These are phyloP conservation scores for Odontothrips loti DNA, from an alignment of 2,888 invertebrate genomes.

Conservation along the genomic window DNA sequence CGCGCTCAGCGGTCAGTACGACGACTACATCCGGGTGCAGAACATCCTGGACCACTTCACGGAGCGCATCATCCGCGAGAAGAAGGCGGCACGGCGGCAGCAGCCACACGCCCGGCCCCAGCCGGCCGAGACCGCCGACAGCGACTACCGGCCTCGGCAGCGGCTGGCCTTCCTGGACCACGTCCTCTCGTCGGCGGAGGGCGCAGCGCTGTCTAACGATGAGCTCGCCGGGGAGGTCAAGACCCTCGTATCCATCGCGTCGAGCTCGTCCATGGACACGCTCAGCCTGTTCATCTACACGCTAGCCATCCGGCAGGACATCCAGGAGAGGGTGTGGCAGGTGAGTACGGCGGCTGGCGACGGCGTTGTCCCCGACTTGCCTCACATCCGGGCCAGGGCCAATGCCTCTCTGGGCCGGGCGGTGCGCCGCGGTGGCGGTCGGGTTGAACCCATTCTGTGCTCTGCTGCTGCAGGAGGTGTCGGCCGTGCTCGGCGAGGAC, in stretches of 20 bases:
- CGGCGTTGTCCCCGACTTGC: too few species aligned
- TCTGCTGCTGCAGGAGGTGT: conserved; percentile 29
- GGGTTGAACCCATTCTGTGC: too few species aligned
- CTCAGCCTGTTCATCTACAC: not conserved
- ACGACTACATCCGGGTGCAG: not conserved
- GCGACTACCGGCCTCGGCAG: not conserved
- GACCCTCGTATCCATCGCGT: not conserved
- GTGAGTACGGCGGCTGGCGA: not conserved
- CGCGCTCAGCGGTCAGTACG: not conserved
- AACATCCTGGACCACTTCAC: not conserved
- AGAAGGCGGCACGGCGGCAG: not conserved
- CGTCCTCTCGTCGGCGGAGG: not conserved
- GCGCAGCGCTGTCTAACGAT: not conserved
- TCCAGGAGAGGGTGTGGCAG: conserved; percentile 1
- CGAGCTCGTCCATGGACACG: not conserved
- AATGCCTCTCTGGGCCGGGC: too few species aligned
- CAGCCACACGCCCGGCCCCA: not conserved
- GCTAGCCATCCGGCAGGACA: not conserved
- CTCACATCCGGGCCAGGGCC: too few species aligned
- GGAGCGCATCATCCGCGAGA: not conserved
- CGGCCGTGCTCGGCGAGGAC: conserved; percentile 31
- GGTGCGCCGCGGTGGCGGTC: too few species aligned
- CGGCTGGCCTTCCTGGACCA: not conserved
- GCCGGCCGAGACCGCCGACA: not conserved
- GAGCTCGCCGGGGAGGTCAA: not conserved